A percentile compares a stretch with the other conserved stretches of the same genome.
Evolutionary conservation across 2,797 vertebrate species (phyloP).

Genomic region (Pygocentrus nattereri): DNA sequence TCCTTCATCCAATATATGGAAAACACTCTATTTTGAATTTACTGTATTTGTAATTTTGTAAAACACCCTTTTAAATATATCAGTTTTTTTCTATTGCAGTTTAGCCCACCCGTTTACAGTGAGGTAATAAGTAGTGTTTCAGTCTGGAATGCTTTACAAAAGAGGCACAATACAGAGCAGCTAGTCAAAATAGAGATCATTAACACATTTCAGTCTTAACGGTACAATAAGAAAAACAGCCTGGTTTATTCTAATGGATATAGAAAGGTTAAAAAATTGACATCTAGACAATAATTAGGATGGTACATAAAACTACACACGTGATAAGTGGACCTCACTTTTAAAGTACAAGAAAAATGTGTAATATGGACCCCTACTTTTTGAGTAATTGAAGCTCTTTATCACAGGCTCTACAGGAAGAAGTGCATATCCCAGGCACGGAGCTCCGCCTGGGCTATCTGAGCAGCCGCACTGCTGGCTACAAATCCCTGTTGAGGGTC

Average conservation of each 20-base stretch:
- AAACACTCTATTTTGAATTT: background rate
- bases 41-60: background rate
- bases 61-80: background rate
- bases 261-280: too few species aligned
- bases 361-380: background rate
- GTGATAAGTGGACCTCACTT: background rate
- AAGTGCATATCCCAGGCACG: constrained; percentile 88
- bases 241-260: too few species aligned
- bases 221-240: too few species aligned
- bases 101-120: too few species aligned
- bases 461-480: constrained; percentile 94
- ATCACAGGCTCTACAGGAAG: constrained; percentile 89
- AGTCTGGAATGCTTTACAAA: too few species aligned
- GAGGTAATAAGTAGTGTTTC: too few species aligned
- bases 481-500: constrained; percentile 93
- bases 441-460: constrained; percentile 92
- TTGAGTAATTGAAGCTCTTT: background rate
- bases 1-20: background rate
- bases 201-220: too few species aligned
- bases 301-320: too few species aligned
- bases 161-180: too few species aligned
- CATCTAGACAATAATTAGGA: too few species aligned
- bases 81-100: too few species aligned
- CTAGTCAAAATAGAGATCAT: too few species aligned
- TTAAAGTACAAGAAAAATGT: background rate